Evolutionary conservation across 2,888 invertebrate genomes (phyloP).

Genomic region (Xanthorhoe designata): DNA sequence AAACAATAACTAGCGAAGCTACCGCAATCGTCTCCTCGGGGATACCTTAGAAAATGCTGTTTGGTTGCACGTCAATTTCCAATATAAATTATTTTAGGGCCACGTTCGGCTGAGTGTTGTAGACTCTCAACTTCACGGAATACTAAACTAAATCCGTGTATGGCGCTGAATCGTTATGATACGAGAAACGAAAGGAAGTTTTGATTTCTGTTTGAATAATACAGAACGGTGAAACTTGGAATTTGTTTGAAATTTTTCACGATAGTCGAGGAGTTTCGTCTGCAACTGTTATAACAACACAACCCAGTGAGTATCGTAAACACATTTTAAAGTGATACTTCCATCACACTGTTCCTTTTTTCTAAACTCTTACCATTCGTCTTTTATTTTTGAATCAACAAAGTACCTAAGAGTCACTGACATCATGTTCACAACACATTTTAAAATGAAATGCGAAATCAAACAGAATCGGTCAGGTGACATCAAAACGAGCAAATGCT

Average conservation of each 20-base stretch:
- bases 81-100: conserved; percentile 46
- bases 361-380: neutral
- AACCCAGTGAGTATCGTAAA: conserved; percentile 4
- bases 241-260: conserved; percentile 53
- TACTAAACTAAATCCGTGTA: conserved; percentile 59
- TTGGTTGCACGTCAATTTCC: conserved; percentile 43
- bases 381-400: neutral
- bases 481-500: conserved; percentile 61
- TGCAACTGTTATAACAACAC: conserved; percentile 42
- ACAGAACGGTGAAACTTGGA: conserved; percentile 53
- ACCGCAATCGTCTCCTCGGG: conserved; percentile 20
- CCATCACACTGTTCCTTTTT: neutral
- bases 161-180: conserved; percentile 55
- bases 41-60: conserved; percentile 49
- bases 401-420: neutral
- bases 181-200: conserved; percentile 69
- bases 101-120: conserved; percentile 42
- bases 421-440: neutral
- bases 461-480: conserved; percentile 43
- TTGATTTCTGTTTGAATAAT: conserved; percentile 70
- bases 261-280: conserved; percentile 31
- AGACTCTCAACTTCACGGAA: conserved; percentile 56
- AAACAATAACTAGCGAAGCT: conserved; percentile 23
- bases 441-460: neutral
- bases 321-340: neutral